Base-by-base conservation (phyloP, 2,888 invertebrate species). In the Camponotus fellah region DNA sequence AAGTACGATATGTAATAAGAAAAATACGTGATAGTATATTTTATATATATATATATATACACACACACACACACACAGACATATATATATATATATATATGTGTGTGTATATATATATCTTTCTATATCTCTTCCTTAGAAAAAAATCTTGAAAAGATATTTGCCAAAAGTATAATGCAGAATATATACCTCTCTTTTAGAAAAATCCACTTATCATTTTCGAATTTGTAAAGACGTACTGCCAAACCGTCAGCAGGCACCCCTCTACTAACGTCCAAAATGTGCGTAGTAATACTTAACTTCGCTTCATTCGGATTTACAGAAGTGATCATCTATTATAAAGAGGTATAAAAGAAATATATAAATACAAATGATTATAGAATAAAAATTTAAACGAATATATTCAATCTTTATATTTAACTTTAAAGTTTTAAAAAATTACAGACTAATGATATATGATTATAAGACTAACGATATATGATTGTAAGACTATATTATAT, bases 241-340 rank as follows among this genome's bases (percentile, higher is more conserved):
- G 21, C 3, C 17, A 72, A 58, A 4, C 26, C 26, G 21, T 40
- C 17, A 58, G 17, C 72, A 40, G 72, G 72, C 9, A 10, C 40
- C 58, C 72, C 72, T 72, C 17, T 72, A 21, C 72, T 40, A 58
- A 26, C 58, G 40, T 72, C 58, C 72, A 72, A 58, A 40, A 72
- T 40, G 17, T 72, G 72, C 17, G 72, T 40, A 12, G 72, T 58
- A 6, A 72, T 72, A 26, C 58, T 72, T 17, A 72, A 58, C 10
- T 72, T 72, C 26, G 6, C 53, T 56, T 72, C 40, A 2, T 58
- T 40, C 3, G 0, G 37, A 40, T 26, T 58, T 72, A 40, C 37
- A n/a, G 71, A 56, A 6, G 21, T 21, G 4, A 17, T 58, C 72
- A 72, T 72, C 72, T 72, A 9, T 58, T 40, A 26, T 40, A 58